phyloP scores from a whole-genome alignment of 2,113 vertebrate species.

The Eudyptes chrysolophus region DNA sequence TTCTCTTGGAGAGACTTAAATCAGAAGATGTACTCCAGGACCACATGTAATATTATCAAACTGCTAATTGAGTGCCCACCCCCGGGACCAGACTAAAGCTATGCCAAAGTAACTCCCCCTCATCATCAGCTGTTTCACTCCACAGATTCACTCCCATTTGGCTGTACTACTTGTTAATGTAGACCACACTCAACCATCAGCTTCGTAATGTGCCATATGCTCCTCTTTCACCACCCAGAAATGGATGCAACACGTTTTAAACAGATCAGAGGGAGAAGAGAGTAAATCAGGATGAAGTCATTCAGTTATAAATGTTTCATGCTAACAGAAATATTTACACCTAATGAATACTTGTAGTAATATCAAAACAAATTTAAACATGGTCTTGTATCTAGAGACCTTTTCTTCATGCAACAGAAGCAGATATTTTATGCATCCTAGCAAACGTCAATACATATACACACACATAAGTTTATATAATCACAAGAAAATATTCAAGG shows the following conservation, averaged over 20 bases:
- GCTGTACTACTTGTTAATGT: not conserved
- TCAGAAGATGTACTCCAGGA: not conserved
- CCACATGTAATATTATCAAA: not conserved
- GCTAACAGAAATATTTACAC: not conserved
- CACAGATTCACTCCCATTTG: not conserved
- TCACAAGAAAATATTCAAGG: not conserved
- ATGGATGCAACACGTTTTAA: not conserved
- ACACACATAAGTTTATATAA: not conserved
- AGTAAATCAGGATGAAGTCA: not conserved
- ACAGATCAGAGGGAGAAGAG: not conserved
- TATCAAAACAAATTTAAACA: slow-evolving; percentile 1
- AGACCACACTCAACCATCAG: not conserved
- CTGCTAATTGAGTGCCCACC: not conserved
- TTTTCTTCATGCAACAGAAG: not conserved
- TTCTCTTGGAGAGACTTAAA: not conserved
- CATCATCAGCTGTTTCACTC: not conserved
- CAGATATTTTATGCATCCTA: not conserved
- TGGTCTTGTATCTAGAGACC: not conserved
- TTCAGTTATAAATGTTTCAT: not conserved
- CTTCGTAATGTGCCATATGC: not conserved
- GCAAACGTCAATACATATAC: not conserved
- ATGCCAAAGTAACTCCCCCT: not conserved
- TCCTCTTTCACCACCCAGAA: not conserved
- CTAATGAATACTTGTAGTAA: not conserved
- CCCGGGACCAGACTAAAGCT: not conserved